Evolutionary conservation across 2,888 invertebrate genomes (phyloP).

Genomic region (Drosophila ezoana): DNA sequence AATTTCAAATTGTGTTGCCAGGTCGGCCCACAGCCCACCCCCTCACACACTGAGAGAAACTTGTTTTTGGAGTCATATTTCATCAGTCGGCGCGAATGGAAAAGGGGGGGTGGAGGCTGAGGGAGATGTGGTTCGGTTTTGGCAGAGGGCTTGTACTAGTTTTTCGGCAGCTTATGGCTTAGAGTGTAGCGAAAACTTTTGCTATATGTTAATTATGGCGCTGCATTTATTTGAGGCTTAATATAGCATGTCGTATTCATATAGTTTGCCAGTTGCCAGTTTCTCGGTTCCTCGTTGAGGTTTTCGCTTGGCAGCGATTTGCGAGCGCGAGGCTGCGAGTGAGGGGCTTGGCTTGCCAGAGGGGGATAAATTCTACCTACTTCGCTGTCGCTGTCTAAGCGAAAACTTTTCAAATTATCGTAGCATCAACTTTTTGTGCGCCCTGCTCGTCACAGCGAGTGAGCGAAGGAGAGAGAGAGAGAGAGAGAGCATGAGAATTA

Average conservation of each 20-base stretch:
- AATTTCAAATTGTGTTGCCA: conserved; percentile 69
- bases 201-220: conserved; percentile 82
- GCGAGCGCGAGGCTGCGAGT: background rate
- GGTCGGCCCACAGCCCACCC: background rate
- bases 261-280: conserved; percentile 58
- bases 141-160: conserved; percentile 20
- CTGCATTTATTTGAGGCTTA: conserved; percentile 80
- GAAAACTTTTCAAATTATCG: conserved; percentile 80
- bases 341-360: conserved; percentile 1
- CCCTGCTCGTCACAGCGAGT: conserved; percentile 20
- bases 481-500: conserved; percentile 41
- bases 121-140: background rate
- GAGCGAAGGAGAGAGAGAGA: background rate
- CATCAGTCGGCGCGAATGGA: conserved; percentile 43
- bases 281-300: conserved; percentile 25
- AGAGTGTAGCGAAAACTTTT: conserved; percentile 69
- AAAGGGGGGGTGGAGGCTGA: background rate
- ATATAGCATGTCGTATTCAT: conserved; percentile 72
- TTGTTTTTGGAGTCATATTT: conserved; percentile 61
- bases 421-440: conserved; percentile 73
- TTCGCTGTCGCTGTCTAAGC: conserved; percentile 70
- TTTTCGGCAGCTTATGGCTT: conserved; percentile 57
- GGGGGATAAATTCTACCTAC: conserved; percentile 36
- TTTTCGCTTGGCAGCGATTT: conserved; percentile 29
- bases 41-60: conserved; percentile 11